Conservation (phyloP, 2,797 vertebrate genomes). For the Enteromius treurensis region DNA sequence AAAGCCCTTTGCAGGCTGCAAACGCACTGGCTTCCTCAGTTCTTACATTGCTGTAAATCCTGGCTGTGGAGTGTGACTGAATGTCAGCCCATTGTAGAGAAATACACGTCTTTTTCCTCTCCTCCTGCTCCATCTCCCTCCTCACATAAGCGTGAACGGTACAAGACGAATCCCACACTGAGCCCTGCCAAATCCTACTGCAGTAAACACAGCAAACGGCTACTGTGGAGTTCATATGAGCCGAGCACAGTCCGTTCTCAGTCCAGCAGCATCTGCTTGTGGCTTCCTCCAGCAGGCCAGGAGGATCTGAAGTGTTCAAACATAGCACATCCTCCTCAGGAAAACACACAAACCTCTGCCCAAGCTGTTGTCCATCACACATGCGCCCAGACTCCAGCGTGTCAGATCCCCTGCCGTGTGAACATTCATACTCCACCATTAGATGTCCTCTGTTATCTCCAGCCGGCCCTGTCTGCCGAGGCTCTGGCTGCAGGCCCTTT, state of each 20-base stretch:
- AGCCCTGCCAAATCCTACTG: slow-evolving; percentile 16
- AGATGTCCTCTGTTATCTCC: slow-evolving; percentile 9
- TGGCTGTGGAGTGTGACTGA: slow-evolving; percentile 63
- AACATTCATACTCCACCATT: not conserved
- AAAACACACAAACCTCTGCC: not conserved
- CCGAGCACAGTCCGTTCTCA: slow-evolving; percentile 1
- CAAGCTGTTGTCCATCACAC: not conserved
- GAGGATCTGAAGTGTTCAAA: slow-evolving; percentile 29
- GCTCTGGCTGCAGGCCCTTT: slow-evolving; percentile 21
- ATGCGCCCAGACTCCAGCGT: slow-evolving; percentile 32
- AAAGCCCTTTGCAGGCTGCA: slow-evolving; percentile 70
- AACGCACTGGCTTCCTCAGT: slow-evolving; percentile 79
- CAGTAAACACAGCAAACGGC: slow-evolving; percentile 41
- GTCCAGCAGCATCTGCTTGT: slow-evolving; percentile 39
- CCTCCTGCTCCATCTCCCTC: not conserved
- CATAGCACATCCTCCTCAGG: slow-evolving; percentile 12
- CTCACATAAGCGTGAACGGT: not conserved
- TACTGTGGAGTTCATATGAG: slow-evolving; percentile 32
- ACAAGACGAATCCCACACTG: not conserved
- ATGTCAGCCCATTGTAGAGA: slow-evolving; percentile 63
- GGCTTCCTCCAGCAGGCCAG: slow-evolving; percentile 27
- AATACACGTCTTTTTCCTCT: slow-evolving; percentile 57
- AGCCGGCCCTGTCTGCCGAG: slow-evolving; percentile 34
- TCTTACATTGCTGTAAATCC: slow-evolving; percentile 71
- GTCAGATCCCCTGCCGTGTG: slow-evolving; percentile 15